A percentile compares a stretch with the other conserved stretches of the same genome.
These are phyloP conservation scores for Drosophila melanocephala DNA, from an alignment of 2,888 invertebrate genomes.

Conservation along the genomic window DNA sequence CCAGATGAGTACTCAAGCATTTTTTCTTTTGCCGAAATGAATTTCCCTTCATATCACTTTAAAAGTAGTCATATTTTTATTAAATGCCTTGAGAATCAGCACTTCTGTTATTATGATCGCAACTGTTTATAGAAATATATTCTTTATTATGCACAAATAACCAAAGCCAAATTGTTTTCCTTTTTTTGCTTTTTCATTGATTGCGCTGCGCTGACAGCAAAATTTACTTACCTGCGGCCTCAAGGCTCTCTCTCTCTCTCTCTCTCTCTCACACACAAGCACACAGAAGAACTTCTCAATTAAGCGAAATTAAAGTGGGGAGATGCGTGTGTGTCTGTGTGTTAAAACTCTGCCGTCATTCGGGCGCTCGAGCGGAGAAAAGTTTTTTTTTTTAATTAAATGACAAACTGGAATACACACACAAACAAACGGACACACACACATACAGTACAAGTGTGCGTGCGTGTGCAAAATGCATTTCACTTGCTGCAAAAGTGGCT, in stretches of 20 bases:
- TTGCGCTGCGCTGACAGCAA: conserved; percentile 30
- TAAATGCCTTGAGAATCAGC: no score
- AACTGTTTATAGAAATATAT: background rate
- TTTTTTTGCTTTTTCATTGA: conserved; percentile 46
- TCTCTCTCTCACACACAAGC: background rate
- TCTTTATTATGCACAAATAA: no score
- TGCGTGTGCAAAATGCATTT: conserved; percentile 74
- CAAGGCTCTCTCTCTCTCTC: background rate
- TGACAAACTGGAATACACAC: conserved; percentile 59
- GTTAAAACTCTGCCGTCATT: conserved; percentile 47
- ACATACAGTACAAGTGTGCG: conserved; percentile 41
- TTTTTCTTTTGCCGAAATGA: no score
- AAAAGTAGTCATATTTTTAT: no score
- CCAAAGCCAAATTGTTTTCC: background rate
- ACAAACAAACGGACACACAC: conserved; percentile 36
- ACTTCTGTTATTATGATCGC: no score
- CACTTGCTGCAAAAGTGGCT: conserved; percentile 78
- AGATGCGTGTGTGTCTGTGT: background rate
- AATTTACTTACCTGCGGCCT: conserved; percentile 21
- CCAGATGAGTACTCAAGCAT: no score
- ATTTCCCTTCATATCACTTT: no score
- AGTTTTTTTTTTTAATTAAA: conserved; percentile 69
- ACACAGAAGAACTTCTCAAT: conserved; percentile 68
- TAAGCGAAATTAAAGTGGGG: conserved; percentile 63
- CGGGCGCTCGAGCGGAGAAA: conserved; percentile 68